A percentile compares a stretch with the other conserved stretches of the same genome.
These are phyloP conservation scores for Lophius americanus DNA, from an alignment of 2,797 vertebrate genomes.

Conservation along the genomic window DNA sequence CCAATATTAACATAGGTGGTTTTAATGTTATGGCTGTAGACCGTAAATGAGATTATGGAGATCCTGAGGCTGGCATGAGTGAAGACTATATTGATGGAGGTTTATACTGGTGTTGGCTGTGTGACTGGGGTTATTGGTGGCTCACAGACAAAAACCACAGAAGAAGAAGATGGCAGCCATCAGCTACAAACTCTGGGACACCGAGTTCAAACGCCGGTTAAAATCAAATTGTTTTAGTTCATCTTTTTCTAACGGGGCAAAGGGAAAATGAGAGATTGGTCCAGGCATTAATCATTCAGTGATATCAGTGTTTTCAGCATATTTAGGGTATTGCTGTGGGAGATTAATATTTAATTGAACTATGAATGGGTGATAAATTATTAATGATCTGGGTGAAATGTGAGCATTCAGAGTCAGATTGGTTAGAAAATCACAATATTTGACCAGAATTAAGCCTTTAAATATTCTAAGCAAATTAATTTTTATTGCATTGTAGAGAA, in stretches of 20 bases:
- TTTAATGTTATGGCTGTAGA: no score
- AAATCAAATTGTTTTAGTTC: background rate
- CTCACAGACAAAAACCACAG: background rate
- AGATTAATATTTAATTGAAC: slow-evolving; percentile 34
- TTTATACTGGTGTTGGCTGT: no score
- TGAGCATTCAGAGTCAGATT: slow-evolving; percentile 19
- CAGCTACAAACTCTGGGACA: background rate
- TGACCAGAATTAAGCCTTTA: background rate
- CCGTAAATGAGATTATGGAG: no score
- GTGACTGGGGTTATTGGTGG: background rate
- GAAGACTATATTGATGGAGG: no score
- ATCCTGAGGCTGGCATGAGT: no score
- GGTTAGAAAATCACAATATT: slow-evolving; percentile 9
- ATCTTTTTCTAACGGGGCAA: background rate
- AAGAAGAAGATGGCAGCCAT: background rate
- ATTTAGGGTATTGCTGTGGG: slow-evolving; percentile 21
- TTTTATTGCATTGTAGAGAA: background rate
- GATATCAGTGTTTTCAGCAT: slow-evolving; percentile 27
- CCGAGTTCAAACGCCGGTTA: background rate
- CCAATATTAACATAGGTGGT: background rate
- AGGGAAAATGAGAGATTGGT: slow-evolving; percentile 1
- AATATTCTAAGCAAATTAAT: background rate
- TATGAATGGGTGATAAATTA: slow-evolving; percentile 38
- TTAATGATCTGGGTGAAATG: slow-evolving; percentile 28
- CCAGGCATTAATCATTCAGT: no score